Conservation (phyloP, 2,113 vertebrate species). For the Percopsis transmontana region DNA sequence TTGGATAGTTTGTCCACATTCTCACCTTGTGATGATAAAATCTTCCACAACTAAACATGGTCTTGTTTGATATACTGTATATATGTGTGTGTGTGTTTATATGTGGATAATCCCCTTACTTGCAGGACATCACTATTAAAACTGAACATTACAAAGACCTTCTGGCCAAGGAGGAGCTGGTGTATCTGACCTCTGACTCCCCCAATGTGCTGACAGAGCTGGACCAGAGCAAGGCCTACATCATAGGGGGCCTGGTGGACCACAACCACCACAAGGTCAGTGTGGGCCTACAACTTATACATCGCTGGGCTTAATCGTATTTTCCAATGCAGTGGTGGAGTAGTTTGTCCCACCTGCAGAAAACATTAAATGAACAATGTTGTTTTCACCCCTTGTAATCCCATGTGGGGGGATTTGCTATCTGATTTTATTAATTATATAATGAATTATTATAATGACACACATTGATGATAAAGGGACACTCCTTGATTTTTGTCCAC, state of each 20-base stretch:
- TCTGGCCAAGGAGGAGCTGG: conserved; percentile 85
- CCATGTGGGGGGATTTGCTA: too few relatives aligned
- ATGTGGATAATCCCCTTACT: not conserved
- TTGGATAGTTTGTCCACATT: too few relatives aligned
- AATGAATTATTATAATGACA: too few relatives aligned
- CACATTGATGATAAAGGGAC: too few relatives aligned
- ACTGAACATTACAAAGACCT: conserved; percentile 87
- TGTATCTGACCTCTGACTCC: conserved; percentile 97
- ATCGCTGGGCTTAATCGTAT: not conserved
- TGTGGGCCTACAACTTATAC: not conserved
- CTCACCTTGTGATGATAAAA: too few relatives aligned
- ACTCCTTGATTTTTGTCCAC: too few relatives aligned
- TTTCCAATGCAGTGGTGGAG: not conserved
- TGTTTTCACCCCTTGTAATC: too few relatives aligned
- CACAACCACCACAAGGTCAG: conserved; percentile 97
- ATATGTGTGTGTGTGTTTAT: conserved; percentile 20
- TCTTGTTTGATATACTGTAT: not conserved
- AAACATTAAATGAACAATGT: not conserved
- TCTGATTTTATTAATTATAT: too few relatives aligned
- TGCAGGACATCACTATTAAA: conserved; percentile 89
- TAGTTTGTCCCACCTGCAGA: not conserved
- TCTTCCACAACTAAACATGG: too few relatives aligned
- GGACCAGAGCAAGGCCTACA: conserved; percentile 90
- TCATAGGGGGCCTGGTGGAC: conserved; percentile 96
- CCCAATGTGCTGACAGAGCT: conserved; percentile 88